Percentiles rank a stretch among this genome's conserved stretches.
Conservation (phyloP, 2,797 vertebrate species). For the Rousettus madagascariensis region DNA sequence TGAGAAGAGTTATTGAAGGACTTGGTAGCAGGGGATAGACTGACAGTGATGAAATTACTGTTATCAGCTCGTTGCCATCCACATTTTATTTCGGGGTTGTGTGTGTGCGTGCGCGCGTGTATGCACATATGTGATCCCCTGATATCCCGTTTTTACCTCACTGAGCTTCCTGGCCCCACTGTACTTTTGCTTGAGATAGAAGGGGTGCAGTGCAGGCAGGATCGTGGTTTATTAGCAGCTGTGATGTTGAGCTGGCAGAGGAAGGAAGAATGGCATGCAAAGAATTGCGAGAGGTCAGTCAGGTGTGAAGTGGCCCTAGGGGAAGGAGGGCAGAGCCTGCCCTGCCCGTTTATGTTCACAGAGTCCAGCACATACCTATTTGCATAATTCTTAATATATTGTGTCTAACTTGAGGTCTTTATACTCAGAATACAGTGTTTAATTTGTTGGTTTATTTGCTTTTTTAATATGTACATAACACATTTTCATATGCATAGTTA, state of each 20-base stretch:
- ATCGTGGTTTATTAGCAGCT: neutral
- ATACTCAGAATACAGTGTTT: neutral
- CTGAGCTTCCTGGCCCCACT: neutral
- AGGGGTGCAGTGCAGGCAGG: neutral
- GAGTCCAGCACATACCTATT: neutral
- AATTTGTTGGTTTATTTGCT: neutral
- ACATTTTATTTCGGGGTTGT: neutral
- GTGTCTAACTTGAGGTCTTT: neutral
- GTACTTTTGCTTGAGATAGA: constrained; percentile 18
- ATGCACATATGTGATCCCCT: neutral
- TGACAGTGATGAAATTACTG: neutral
- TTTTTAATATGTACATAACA: neutral
- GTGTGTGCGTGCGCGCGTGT: no score
- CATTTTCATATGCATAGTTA: neutral
- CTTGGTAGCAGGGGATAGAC: neutral
- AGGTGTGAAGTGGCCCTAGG: constrained; percentile 51
- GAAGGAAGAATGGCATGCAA: constrained; percentile 42
- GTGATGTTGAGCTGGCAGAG: neutral
- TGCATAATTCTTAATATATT: neutral
- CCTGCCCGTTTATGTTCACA: neutral
- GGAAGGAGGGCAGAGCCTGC: neutral
- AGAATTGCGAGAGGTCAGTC: constrained; percentile 50
- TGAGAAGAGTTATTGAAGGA: neutral
- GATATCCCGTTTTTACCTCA: neutral
- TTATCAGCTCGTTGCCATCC: neutral